phyloP scores from a whole-genome alignment of 2,797 vertebrate genomes.

The Setipinna tenuifilis region DNA sequence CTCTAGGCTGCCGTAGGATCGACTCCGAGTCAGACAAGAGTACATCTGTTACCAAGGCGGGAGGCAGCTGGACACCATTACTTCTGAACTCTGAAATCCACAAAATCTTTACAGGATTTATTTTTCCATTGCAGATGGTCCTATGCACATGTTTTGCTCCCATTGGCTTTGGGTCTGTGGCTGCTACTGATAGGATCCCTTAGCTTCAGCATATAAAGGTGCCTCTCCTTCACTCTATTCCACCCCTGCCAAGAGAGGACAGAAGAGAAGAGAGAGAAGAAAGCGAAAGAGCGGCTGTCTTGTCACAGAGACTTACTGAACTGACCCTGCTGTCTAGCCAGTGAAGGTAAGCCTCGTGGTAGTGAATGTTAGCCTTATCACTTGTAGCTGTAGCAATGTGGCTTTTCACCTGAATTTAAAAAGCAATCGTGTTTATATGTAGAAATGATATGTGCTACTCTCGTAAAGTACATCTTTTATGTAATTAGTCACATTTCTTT shows the following conservation, averaged over 20 bases:
- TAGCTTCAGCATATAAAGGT: constrained; percentile 65
- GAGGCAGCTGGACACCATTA: constrained; percentile 70
- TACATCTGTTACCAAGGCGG: constrained; percentile 72
- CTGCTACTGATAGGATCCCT: constrained; percentile 55
- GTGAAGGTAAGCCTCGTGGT: not conserved
- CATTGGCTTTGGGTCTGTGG: constrained; percentile 68
- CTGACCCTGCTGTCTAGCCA: not conserved
- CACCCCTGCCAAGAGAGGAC: constrained; percentile 45
- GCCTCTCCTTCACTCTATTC: constrained; percentile 47
- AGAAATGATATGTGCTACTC: not conserved
- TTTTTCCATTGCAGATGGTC: constrained; percentile 82
- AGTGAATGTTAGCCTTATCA: not conserved
- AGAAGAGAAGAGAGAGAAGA: constrained; percentile 29
- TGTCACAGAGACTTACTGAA: constrained; percentile 16
- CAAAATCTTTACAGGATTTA: constrained; percentile 78
- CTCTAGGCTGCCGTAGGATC: constrained; percentile 38
- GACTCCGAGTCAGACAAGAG: constrained; percentile 41
- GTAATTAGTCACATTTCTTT: not conserved
- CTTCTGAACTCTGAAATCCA: constrained; percentile 66
- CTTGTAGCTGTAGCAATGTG: not conserved
- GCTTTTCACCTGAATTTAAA: not conserved
- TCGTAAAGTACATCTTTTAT: not conserved
- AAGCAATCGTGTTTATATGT: not conserved
- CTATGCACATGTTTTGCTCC: constrained; percentile 72
- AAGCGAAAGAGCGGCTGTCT: constrained; percentile 22